phyloP scores from a whole-genome alignment of 1,140 invertebrate species.

The Bombus pascuorum region DNA sequence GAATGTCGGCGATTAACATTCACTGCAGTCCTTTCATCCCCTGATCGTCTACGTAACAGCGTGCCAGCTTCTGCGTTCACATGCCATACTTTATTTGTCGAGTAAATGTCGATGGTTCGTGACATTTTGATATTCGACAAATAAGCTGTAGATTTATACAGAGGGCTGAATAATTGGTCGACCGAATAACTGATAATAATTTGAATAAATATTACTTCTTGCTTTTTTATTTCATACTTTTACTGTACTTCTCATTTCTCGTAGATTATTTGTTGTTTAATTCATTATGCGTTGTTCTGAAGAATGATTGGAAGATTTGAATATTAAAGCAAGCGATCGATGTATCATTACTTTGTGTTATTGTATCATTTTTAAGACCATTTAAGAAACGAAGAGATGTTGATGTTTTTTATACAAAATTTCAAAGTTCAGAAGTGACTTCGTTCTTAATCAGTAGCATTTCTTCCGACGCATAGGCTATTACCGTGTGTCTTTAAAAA shows the following conservation, averaged over 20 bases:
- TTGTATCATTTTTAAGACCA: neutral
- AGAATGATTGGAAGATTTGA: neutral
- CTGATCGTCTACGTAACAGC: neutral
- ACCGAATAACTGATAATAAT: neutral
- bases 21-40: conserved; percentile 13
- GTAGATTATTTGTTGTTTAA: neutral
- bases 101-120: neutral
- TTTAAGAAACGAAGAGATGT: too few relatives aligned
- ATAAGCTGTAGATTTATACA: neutral
- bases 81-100: neutral
- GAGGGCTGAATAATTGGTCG: neutral
- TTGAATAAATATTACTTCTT: neutral
- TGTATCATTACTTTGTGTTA: neutral
- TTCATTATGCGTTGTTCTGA: neutral
- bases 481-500: too few relatives aligned
- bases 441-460: too few relatives aligned
- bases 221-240: neutral
- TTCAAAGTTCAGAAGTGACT: too few relatives aligned
- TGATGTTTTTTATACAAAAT: too few relatives aligned
- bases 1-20: conserved; percentile 63
- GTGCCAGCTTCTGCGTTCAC: neutral
- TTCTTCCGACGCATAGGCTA: too few relatives aligned
- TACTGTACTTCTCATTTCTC: neutral
- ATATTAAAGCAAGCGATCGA: too few relatives aligned
- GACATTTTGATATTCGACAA: neutral